Evolutionary conservation across 2,888 invertebrate genomes (phyloP).

Genomic region (Habrosyne pyritoides): DNA sequence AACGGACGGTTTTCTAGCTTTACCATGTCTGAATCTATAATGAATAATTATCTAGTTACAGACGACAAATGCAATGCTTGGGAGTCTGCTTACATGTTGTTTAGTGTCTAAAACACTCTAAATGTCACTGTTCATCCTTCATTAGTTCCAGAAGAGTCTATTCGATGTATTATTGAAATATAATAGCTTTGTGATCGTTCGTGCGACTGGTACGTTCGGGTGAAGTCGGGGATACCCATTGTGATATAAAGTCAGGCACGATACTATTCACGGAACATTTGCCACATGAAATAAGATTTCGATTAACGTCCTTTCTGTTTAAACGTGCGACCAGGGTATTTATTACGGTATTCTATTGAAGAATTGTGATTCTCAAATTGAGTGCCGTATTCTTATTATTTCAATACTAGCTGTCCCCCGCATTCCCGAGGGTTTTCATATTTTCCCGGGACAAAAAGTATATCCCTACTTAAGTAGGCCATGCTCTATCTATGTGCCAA

Average conservation of each 20-base stretch:
- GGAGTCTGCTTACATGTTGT: background rate
- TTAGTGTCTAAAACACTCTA: background rate
- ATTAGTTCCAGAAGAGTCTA: conserved; percentile 9
- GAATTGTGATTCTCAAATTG: background rate
- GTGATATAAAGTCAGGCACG: conserved; percentile 58
- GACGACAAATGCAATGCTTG: no score
- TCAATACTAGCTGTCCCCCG: no score
- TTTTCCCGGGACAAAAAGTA: no score
- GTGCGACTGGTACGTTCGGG: conserved; percentile 41
- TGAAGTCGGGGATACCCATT: conserved; percentile 47
- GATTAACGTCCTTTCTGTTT: conserved; percentile 57
- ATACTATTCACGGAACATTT: conserved; percentile 72
- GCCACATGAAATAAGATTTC: conserved; percentile 74
- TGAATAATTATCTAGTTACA: no score
- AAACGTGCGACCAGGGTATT: conserved; percentile 33
- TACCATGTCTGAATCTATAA: no score
- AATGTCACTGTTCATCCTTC: conserved; percentile 10
- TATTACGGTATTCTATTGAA: conserved; percentile 15
- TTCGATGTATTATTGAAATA: conserved; percentile 43
- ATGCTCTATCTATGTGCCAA: no score
- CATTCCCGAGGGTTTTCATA: no score
- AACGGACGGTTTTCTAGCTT: no score
- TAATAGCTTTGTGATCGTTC: conserved; percentile 43
- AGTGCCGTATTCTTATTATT: background rate
- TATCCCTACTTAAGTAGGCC: no score